A percentile compares a stretch with the other conserved stretches of the same genome.
Evolutionary conservation across 2,797 vertebrate genomes (phyloP).

Genomic region (Glyptemys insculpta): DNA sequence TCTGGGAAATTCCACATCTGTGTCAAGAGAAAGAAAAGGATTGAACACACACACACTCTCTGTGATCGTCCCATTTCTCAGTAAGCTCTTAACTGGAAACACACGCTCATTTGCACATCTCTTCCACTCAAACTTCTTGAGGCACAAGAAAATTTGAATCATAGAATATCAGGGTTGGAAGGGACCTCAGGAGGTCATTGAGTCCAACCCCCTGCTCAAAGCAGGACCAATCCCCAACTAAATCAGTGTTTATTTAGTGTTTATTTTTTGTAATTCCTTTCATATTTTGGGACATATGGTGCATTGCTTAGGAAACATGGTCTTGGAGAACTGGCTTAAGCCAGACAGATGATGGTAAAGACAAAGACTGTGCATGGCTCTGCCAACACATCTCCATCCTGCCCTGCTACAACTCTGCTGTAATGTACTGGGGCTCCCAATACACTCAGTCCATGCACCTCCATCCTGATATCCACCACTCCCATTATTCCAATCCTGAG

Average conservation of each 20-base stretch:
- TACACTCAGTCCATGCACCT: too few relatives aligned
- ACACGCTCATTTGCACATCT: neutral
- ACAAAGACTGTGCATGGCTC: neutral
- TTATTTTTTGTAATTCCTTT: neutral
- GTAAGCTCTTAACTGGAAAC: slow-evolving; percentile 22
- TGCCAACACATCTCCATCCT: neutral
- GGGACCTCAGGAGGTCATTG: too few relatives aligned
- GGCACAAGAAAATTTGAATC: neutral
- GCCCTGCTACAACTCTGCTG: neutral
- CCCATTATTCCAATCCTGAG: neutral
- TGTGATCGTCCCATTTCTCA: neutral
- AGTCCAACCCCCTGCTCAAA: too few relatives aligned
- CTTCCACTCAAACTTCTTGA: neutral
- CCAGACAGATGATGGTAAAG: neutral
- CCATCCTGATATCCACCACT: neutral
- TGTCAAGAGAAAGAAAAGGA: slow-evolving; percentile 55
- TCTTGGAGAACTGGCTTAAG: neutral
- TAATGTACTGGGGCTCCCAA: neutral
- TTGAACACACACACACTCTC: neutral
- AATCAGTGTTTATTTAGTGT: neutral
- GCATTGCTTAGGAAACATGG: neutral
- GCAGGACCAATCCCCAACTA: too few relatives aligned
- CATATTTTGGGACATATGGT: slow-evolving; percentile 9
- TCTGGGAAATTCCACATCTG: slow-evolving; percentile 87
- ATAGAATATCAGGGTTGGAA: too few relatives aligned